Evolutionary conservation across 2,888 invertebrate species (phyloP).

Genomic region (Apeira syringaria): DNA sequence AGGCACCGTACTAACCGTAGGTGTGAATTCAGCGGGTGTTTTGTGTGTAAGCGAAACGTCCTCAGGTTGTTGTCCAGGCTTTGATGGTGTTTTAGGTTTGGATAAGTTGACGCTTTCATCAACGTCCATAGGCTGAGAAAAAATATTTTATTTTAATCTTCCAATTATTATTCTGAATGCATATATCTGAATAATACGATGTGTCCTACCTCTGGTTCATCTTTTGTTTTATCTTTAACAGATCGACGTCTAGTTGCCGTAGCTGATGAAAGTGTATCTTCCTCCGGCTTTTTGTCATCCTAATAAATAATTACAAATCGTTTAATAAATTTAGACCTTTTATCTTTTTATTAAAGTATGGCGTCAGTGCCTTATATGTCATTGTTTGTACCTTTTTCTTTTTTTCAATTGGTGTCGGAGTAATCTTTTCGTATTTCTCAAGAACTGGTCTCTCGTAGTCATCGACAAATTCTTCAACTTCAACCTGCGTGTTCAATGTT

Average conservation of each 20-base stretch:
- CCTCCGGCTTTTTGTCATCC: slow-evolving; percentile 59
- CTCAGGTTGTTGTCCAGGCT: slow-evolving; percentile 71
- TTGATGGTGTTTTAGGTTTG: slow-evolving; percentile 65
- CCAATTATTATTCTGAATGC: neutral
- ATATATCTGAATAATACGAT: neutral
- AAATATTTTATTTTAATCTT: slow-evolving; percentile 10
- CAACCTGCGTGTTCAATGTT: slow-evolving; percentile 59
- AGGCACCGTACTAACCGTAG: slow-evolving; percentile 64
- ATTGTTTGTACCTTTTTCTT: slow-evolving; percentile 74
- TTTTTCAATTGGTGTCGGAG: slow-evolving; percentile 77
- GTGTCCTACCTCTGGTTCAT: slow-evolving; percentile 65
- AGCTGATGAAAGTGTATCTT: slow-evolving; percentile 62
- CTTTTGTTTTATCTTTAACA: slow-evolving; percentile 72
- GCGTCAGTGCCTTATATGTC: too few species aligned
- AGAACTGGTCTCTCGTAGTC: slow-evolving; percentile 91
- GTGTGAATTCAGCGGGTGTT: slow-evolving; percentile 73
- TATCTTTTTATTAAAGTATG: too few species aligned
- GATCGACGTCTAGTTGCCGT: slow-evolving; percentile 69
- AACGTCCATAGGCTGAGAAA: slow-evolving; percentile 72
- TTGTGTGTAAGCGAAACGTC: slow-evolving; percentile 76
- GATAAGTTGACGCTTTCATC: slow-evolving; percentile 72
- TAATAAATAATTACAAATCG: slow-evolving; percentile 35
- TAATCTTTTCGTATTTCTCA: slow-evolving; percentile 87
- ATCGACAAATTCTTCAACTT: slow-evolving; percentile 78
- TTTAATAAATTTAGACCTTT: too few species aligned